phyloP scores from a whole-genome alignment of 2,888 invertebrate species.

The Cheilosia variabilis region DNA sequence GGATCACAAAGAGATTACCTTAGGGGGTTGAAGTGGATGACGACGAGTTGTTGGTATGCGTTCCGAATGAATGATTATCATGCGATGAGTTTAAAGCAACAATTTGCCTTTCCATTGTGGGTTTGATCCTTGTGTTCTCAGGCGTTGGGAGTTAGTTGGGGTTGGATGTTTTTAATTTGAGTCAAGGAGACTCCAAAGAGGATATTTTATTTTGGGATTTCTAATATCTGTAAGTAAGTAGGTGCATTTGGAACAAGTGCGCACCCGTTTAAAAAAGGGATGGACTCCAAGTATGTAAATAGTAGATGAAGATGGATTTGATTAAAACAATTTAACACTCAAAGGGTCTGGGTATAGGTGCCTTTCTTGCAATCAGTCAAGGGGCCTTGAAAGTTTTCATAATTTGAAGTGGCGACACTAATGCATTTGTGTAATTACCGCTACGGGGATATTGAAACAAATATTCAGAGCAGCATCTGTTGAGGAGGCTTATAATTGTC shows the following conservation, averaged over 20 bases:
- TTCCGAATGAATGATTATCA: conserved; percentile 54
- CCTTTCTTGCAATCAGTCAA: neutral
- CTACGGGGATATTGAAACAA: neutral
- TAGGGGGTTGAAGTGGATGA: conserved; percentile 18
- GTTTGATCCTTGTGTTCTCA: conserved; percentile 11
- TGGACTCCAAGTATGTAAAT: neutral
- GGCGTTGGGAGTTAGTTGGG: neutral
- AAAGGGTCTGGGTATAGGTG: neutral
- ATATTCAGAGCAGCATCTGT: neutral
- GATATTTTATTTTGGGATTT: conserved; percentile 39
- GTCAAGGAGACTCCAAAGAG: neutral
- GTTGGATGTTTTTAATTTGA: conserved; percentile 12
- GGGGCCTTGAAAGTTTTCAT: neutral
- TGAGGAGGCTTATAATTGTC: neutral
- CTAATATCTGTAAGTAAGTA: conserved; percentile 19
- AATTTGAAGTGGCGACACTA: no score
- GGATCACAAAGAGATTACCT: conserved; percentile 69
- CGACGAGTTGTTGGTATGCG: conserved; percentile 45
- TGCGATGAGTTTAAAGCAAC: conserved; percentile 58
- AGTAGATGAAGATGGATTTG: neutral
- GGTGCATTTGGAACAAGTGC: neutral
- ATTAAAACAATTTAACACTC: conserved; percentile 18
- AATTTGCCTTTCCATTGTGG: conserved; percentile 41
- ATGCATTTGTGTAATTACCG: conserved; percentile 1
- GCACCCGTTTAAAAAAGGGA: conserved; percentile 26